Percentiles rank a stretch among this genome's conserved stretches.
Evolutionary conservation across 2,797 vertebrate genomes (phyloP).

Genomic region (Chelon labrosus): DNA sequence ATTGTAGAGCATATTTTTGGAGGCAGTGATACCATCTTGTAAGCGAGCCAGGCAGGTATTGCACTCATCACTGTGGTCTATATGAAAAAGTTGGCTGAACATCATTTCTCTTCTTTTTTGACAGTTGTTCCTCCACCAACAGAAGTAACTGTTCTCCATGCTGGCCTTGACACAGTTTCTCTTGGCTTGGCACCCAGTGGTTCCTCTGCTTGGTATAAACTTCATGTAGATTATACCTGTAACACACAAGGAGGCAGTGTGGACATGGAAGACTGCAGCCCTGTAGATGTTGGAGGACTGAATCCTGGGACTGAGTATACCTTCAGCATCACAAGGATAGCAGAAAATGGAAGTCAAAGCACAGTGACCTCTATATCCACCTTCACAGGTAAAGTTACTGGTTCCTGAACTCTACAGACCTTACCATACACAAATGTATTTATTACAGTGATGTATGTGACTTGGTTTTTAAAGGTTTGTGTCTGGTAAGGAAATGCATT

Average conservation of each 20-base stretch:
- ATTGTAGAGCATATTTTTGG: too few relatives aligned
- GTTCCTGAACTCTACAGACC: background rate
- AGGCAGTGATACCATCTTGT: too few relatives aligned
- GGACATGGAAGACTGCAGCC: background rate
- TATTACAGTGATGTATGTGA: background rate
- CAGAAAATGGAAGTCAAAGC: constrained; percentile 18
- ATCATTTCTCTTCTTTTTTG: background rate
- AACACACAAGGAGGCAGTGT: background rate
- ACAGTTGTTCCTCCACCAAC: constrained; percentile 23
- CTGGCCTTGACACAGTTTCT: constrained; percentile 8
- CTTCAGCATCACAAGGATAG: constrained; percentile 23
- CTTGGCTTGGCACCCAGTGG: constrained; percentile 6
- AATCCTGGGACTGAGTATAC: constrained; percentile 26
- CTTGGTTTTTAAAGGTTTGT: background rate
- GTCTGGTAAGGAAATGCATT: too few relatives aligned
- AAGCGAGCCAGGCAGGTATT: too few relatives aligned
- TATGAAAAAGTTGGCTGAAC: too few relatives aligned
- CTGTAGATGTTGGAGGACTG: constrained; percentile 21
- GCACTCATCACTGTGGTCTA: too few relatives aligned
- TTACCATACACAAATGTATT: background rate
- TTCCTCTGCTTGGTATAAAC: constrained; percentile 3
- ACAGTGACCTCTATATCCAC: background rate
- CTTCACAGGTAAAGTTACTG: constrained; percentile 32
- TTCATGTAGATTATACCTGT: constrained; percentile 17
- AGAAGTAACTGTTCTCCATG: constrained; percentile 15